Evolutionary conservation across 2,888 invertebrate species (phyloP).

Genomic region (Acleris sparsana): DNA sequence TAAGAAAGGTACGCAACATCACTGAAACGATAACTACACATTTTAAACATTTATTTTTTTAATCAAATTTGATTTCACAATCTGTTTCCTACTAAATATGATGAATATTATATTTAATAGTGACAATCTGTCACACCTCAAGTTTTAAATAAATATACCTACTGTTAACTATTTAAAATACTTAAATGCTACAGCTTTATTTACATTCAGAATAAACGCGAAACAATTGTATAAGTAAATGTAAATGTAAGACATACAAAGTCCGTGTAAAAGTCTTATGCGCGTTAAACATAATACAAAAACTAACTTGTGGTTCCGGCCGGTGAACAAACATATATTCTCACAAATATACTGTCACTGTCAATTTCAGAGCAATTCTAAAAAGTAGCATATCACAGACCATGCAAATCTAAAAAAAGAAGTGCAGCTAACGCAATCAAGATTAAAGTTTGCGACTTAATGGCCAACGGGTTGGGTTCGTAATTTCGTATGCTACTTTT

Average conservation of each 20-base stretch:
- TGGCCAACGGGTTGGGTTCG: too few relatives aligned
- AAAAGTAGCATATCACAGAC: too few relatives aligned
- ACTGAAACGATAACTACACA: conserved; percentile 14
- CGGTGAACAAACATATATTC: conserved; percentile 8
- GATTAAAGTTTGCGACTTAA: too few relatives aligned
- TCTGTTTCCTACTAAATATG: conserved; percentile 21
- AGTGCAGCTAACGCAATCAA: too few relatives aligned
- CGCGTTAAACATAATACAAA: conserved; percentile 10
- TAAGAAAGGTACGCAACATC: too few relatives aligned
- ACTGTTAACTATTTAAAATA: conserved; percentile 22
- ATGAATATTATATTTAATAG: conserved; percentile 30
- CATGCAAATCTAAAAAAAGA: too few relatives aligned
- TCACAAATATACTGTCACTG: conserved; percentile 7
- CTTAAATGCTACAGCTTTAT: conserved; percentile 33
- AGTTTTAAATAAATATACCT: conserved; percentile 29
- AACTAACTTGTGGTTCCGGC: neutral
- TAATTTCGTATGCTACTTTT: too few relatives aligned
- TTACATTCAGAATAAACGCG: conserved; percentile 32
- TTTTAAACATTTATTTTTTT: conserved; percentile 35
- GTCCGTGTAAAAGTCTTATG: conserved; percentile 24
- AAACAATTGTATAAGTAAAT: conserved; percentile 31
- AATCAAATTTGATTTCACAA: conserved; percentile 33
- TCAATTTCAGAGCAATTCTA: conserved; percentile 2
- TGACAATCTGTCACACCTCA: conserved; percentile 16
- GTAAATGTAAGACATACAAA: conserved; percentile 22